phyloP scores from a whole-genome alignment of 2,113 vertebrate genomes.

The Cephalopterus ornatus region DNA sequence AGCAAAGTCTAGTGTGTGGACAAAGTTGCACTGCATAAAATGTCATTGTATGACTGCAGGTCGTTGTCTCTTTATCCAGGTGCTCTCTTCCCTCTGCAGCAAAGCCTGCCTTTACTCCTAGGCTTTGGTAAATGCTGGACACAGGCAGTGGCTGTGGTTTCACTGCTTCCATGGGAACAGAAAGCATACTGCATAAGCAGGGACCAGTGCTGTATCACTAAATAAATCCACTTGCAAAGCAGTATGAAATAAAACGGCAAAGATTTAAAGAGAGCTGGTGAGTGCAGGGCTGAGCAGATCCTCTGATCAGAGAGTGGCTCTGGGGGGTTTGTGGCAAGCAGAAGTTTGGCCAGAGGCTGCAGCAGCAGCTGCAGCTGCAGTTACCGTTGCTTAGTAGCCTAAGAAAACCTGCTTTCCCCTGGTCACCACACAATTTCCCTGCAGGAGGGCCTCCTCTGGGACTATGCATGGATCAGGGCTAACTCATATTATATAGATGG shows the following conservation, averaged over 20 bases:
- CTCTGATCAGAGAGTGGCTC: not conserved
- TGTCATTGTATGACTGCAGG: not conserved
- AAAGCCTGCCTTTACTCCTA: not conserved
- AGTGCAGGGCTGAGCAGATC: not conserved
- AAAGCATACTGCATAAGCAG: not conserved
- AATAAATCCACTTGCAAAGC: not conserved
- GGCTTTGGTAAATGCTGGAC: not conserved
- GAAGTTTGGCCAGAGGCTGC: not conserved
- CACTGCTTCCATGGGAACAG: conserved; percentile 24
- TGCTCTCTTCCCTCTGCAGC: not conserved
- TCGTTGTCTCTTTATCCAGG: not conserved
- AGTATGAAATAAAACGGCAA: not conserved
- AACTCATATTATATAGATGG: not conserved
- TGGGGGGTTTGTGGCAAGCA: not conserved
- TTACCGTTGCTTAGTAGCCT: not conserved
- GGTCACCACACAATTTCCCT: not conserved
- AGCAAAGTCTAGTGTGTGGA: not conserved
- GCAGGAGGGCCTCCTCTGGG: not conserved
- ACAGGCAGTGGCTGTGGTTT: not conserved
- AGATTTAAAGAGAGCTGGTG: not conserved
- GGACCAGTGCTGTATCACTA: not conserved
- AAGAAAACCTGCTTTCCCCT: not conserved
- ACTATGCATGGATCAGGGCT: not conserved
- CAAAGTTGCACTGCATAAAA: not conserved
- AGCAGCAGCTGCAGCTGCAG: not conserved